Base-by-base conservation (phyloP, 2,113 vertebrate species). In the Budorcas taxicolor region DNA sequence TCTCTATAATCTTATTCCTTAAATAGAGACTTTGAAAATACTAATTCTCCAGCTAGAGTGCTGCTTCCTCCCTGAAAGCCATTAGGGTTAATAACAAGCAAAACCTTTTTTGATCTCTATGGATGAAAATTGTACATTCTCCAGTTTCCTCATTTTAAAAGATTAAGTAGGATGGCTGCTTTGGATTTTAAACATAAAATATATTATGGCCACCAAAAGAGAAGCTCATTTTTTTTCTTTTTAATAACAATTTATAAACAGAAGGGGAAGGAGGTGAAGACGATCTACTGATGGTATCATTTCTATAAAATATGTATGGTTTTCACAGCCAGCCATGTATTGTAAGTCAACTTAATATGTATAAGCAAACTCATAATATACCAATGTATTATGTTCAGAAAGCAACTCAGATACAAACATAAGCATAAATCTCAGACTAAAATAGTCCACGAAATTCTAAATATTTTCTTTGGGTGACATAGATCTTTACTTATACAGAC, bases 381-480 rank as follows among this genome's bases (percentile, higher is more conserved):
- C 0, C 47, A 93, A 98, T 97, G 71, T 89, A 92, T 95, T 94
- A 97, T 50, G 83, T 58, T 94, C 57, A 67, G 67, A 91, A 96
- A 97, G 90, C 81, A 95, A 97, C 52, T 96, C 95, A 87, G 52
- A 97, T 27, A 93, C 97, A 97, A 85, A 98, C 45, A 96, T 19
- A 96, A 27, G 88, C 95, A 97, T 92, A 97, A 97, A 94, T 89
- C 90, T 98, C 78, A 87, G 91, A 93, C 91, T 97, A 95, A 98
- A 98, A 97, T 90, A 98, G 53, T 96, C 93, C 83, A 98, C 97
- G 98, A 98, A 98, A 98, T 94, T 97, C 95, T 97, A 4, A 98
- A 95, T 87, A 97, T 98, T 99, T 99, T 98, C 96, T 97, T 98
- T 97, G 87, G 96, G 74, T 98, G 98, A 98, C 97, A 98, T 1